A percentile compares a stretch with the other conserved stretches of the same genome.
Conservation (phyloP, 2,113 vertebrate genomes). For the Bambusicola thoracicus region DNA sequence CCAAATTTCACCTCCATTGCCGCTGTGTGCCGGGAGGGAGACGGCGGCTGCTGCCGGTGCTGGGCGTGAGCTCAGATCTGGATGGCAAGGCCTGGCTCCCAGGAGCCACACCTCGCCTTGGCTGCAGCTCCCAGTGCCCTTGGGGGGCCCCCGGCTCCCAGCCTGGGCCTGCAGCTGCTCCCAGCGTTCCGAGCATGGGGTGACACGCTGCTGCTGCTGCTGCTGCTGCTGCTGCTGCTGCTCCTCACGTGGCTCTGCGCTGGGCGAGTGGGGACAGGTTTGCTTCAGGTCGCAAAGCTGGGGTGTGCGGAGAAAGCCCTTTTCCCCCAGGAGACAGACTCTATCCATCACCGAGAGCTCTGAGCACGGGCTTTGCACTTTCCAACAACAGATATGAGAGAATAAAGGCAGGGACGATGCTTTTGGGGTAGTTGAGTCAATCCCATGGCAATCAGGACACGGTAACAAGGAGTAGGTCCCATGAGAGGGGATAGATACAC, state of each 20-base stretch:
- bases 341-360: neutral
- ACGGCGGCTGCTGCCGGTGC: neutral
- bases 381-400: rapidly evolving
- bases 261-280: conserved; percentile 34
- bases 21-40: conserved; percentile 14
- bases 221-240: neutral
- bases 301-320: rapidly evolving
- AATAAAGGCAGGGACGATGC: neutral
- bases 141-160: neutral
- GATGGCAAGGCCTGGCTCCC: conserved; percentile 1
- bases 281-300: neutral
- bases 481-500: rapidly evolving
- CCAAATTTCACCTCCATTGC: rapidly evolving
- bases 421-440: rapidly evolving
- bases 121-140: conserved; percentile 1
- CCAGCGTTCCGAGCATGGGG: conserved; percentile 18
- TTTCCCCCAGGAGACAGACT: neutral
- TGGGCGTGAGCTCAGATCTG: conserved; percentile 42
- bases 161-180: conserved; percentile 48
- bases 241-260: neutral
- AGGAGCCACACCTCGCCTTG: conserved; percentile 41
- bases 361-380: neutral
- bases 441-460: rapidly evolving
- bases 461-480: neutral
- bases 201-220: conserved; percentile 24